phyloP scores from a whole-genome alignment of 2,888 invertebrate genomes.

The Zaprionus bogoriensis region DNA sequence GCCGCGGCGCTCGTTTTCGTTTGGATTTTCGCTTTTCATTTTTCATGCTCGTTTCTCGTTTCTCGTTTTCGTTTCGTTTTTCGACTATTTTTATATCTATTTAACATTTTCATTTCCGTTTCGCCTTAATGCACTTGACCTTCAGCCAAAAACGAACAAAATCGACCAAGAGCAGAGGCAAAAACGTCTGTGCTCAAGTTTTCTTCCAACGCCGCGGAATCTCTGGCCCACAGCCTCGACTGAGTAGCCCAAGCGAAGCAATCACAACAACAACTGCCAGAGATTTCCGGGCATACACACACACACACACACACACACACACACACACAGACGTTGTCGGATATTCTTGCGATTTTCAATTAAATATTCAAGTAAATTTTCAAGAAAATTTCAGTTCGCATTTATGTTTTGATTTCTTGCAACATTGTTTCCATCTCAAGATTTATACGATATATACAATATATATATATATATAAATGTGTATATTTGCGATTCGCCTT shows the following conservation, averaged over 20 bases:
- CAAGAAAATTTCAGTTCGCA: not conserved
- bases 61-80: constrained; percentile 20
- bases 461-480: too few relatives aligned
- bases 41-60: too few relatives aligned
- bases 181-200: constrained; percentile 33
- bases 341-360: constrained; percentile 4
- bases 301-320: not conserved
- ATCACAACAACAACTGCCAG: not conserved
- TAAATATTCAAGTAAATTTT: constrained; percentile 8
- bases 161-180: not conserved
- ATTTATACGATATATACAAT: too few relatives aligned
- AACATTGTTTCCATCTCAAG: not conserved
- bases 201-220: constrained; percentile 15
- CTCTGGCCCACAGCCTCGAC: constrained; percentile 17
- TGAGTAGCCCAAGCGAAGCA: constrained; percentile 38
- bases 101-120: constrained; percentile 74
- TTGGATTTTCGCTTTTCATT: constrained; percentile 15
- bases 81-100: constrained; percentile 59
- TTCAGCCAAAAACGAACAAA: constrained; percentile 38
- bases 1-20: constrained; percentile 30
- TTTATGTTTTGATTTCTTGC: not conserved
- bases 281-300: constrained; percentile 27
- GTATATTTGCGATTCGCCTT: not conserved
- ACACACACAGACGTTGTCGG: not conserved
- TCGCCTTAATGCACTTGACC: constrained; percentile 78